phyloP scores from a whole-genome alignment of 1,140 invertebrate genomes.

The Eulimnadia texana region DNA sequence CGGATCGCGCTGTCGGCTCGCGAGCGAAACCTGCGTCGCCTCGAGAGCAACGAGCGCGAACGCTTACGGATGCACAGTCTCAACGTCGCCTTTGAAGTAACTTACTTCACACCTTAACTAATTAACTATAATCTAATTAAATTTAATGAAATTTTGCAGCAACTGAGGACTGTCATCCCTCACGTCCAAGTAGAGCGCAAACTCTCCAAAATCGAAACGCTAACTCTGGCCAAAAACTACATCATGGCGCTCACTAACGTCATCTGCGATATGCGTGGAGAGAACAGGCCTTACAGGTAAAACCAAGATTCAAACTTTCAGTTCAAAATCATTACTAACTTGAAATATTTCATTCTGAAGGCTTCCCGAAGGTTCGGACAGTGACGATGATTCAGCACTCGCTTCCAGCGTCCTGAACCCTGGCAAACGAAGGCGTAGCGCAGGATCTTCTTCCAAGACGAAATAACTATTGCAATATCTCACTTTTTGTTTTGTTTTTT shows the following conservation, averaged over 20 bases:
- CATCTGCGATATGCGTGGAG: slow-evolving; percentile 61
- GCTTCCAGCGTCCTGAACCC: neutral
- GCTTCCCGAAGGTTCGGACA: neutral
- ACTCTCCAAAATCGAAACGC: slow-evolving; percentile 72
- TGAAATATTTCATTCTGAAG: neutral
- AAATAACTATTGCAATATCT: no score
- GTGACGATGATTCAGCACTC: neutral
- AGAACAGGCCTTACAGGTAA: slow-evolving; percentile 42
- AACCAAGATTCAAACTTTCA: neutral
- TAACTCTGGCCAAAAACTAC: slow-evolving; percentile 80
- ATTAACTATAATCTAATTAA: neutral
- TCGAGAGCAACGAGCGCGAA: slow-evolving; percentile 76
- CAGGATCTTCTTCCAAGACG: neutral
- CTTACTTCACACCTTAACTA: slow-evolving; percentile 13
- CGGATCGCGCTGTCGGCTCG: slow-evolving; percentile 33
- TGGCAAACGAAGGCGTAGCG: neutral
- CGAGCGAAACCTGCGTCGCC: slow-evolving; percentile 59
- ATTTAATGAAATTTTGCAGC: slow-evolving; percentile 30
- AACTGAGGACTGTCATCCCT: slow-evolving; percentile 69
- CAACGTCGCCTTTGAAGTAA: slow-evolving; percentile 75
- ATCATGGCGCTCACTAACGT: slow-evolving; percentile 79
- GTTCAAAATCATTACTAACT: neutral
- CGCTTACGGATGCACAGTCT: slow-evolving; percentile 75
- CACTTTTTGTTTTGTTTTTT: no score
- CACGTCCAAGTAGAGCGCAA: slow-evolving; percentile 71